Evolutionary conservation across 2,113 vertebrate genomes (phyloP), one percentile per base, ranked within the genome.

Genomic region (Chloropsis cyanopogon): DNA sequence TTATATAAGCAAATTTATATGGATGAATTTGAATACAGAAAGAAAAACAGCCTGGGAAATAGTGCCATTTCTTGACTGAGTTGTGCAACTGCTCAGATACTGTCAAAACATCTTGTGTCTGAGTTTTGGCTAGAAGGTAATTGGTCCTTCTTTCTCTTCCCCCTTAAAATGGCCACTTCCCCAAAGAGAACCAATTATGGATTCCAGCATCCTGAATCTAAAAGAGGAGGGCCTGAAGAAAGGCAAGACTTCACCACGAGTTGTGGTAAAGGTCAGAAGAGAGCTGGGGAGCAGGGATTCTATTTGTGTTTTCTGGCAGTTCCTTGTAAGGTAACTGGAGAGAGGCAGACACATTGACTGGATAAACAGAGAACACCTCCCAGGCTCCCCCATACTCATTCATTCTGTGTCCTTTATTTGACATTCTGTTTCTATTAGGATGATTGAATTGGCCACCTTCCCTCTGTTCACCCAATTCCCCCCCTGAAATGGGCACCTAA

Each of bases 151-250:
- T 39, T 64, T 73, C 37, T 37, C 13, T 39, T 80, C 35, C 41
- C 47, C 39, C 25, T 72, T 72, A 42, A 81, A 86, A 66, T 2
- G 7, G 25, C 19, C 9, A 29, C 1, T 4, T 17, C 12, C 6
- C 8, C 33, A 35, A 41, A 33, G 28, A 59, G 47, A 89, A 78
- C 17, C 5, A 70, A 41, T 57, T 44, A 57, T 0, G 0, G 8
- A 6, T 75, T 89, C 28, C 22, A 77, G 14, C 24, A 47, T 29
- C n/a, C n/a, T 8, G 5, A 44, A 11, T n/a, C 37, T 66, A 39
- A 81, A 41, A 33, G 15, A 64, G 0, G 10, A 82, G 4, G 11
- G 25, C 22, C 59, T 77, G 28, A 73, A 18, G 79, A 49, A 88
- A 82, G 41, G 17, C 59, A 81, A 41, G 26, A 59, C 4, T 82